Evolutionary conservation across 2,113 vertebrate species (phyloP), one percentile per base, ranked within the genome.

Genomic region (Nothocercus nigrocapillus): DNA sequence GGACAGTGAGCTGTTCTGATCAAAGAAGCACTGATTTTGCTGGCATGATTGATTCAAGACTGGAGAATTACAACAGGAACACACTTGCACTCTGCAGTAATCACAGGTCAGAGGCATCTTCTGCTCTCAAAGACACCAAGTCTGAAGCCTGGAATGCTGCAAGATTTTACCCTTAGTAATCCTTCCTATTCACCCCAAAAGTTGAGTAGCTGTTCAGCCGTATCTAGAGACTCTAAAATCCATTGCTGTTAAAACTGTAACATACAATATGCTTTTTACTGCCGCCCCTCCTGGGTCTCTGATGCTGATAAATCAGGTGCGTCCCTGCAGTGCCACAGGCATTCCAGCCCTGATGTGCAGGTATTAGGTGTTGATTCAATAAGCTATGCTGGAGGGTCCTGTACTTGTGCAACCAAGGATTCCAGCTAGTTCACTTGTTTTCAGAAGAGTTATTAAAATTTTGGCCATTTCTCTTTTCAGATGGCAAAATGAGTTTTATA

Each of bases 1-100:
- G 96, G 95, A 92, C 95, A 95, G 88, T 20, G 87, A 96, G 89
- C 51, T 80, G 59, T 12, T 87, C 45, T 88, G 85, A 96, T 94
- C 91, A 91, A 92, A 97, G 92, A 22, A 88, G 89, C 62, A 8
- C 88, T 3, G 36, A 64, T 94, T 94, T 80, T 80, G 64, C 42
- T 4, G 3, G 91, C 63, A 36, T 85, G 92, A 97, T 94, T 96
- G 96, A 96, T 96, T 91, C 87, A 88, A 84, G 61, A 59, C 84
- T 83, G 87, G 20, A 36, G 89, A 91, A 85, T 91, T 88, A 85
- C 75, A 74, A 36, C 38, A 63, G 59, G 61, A 74, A 68, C 84
- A 51, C 49, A 14, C 74, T 72, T 5, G 1, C 54, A 42, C 61
- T 18, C 47, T 49, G 22, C 59, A 68, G 84, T 84, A 53, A 64